Evolutionary conservation across 2,113 vertebrate species (phyloP).

Genomic region (Rhynchomys soricoides): DNA sequence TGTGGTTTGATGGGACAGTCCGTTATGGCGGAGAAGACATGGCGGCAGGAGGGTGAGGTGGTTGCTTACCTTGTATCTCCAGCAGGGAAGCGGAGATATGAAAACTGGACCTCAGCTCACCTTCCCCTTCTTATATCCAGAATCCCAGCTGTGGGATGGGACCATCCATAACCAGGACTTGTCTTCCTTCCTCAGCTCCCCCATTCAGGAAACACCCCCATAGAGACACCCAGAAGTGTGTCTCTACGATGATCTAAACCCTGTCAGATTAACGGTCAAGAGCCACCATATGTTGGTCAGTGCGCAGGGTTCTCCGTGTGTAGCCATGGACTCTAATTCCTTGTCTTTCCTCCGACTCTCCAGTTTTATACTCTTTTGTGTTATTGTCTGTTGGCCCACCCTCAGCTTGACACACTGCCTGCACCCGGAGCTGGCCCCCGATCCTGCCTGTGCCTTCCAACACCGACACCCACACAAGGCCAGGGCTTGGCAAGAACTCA

Average conservation of each 20-base stretch:
- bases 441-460: background rate
- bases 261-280: background rate
- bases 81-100: background rate
- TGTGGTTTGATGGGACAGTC: background rate
- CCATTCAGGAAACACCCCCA: background rate
- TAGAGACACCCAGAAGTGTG: background rate
- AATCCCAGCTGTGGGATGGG: too few species aligned
- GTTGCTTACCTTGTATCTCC: background rate
- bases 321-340: too few species aligned
- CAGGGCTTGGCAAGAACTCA: background rate
- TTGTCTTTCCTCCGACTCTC: background rate
- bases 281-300: fast-evolving
- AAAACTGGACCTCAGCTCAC: background rate
- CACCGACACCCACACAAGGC: background rate
- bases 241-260: background rate
- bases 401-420: background rate
- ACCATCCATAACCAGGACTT: background rate
- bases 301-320: background rate
- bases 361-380: background rate
- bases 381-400: background rate
- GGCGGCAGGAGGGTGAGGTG: too few species aligned
- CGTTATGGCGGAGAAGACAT: fast-evolving
- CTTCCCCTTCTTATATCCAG: background rate
- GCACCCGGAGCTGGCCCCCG: background rate
- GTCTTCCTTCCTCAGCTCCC: background rate